Evolutionary conservation across 1,140 invertebrate species (phyloP), one percentile per base, ranked within the genome.

Genomic region (Calephelis nemesis): DNA sequence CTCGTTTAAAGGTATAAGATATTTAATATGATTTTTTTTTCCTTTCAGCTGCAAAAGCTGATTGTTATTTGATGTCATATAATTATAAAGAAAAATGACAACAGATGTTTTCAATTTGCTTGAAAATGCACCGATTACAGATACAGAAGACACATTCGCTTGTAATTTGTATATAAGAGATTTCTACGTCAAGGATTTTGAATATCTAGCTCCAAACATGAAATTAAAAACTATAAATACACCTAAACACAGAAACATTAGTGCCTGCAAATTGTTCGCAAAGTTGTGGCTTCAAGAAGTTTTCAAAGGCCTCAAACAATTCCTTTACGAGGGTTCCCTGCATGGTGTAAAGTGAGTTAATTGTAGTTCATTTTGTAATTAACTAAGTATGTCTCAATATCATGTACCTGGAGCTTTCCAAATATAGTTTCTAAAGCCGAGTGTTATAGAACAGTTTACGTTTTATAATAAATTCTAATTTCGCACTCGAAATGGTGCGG

Each of bases 341-440:
- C 89, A 91, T 69, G 87, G 90, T 54, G 84, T 92, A 9, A 90
- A 90, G 87, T 89, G 67, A 89, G 83, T 88, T 63, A 30, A 10
- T 52, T 52, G 54, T 54, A 49, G 47, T 39, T 64, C 48, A 49
- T 49, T 58, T 58, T 30, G 11, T 58, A 58, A 58, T 39, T 39
- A 58, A 58, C 52, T 30, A 30, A 58, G 15, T 11, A 54, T 54
- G 19, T 19, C 11, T 58, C 9, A 30, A 58, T 58, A 19, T 58
- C 19, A 58, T 12, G 11, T 30, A 54, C 19, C 19, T 12, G 10
- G 1, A 11, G 10, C 8, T 2, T 58, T 58, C 19, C 19, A 30
- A 11, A 30, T 58, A 10, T 8, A 58, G 10, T 11, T 39, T 6
- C 42, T 45, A 45, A 45, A 45, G 42, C 6, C 30, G 4, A 30